These are phyloP conservation scores for Todiramphus chloris DNA, from an alignment of 2,113 vertebrate species.

Conservation along the genomic window DNA sequence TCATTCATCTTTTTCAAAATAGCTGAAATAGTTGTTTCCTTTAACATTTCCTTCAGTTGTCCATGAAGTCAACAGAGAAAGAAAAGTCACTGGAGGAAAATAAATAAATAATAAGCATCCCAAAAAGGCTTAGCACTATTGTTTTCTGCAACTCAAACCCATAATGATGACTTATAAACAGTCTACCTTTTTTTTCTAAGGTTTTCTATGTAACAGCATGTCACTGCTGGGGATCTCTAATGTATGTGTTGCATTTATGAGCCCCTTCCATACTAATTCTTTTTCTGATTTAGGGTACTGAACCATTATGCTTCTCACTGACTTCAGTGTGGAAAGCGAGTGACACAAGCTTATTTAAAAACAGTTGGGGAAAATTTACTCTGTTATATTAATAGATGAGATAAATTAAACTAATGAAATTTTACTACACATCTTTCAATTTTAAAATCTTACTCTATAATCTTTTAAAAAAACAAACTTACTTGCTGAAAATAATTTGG, in stretches of 20 bases:
- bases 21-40: background rate
- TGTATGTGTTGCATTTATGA: background rate
- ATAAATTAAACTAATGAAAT: background rate
- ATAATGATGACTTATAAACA: background rate
- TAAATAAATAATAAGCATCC: background rate
- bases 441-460: background rate
- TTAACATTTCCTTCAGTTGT: background rate
- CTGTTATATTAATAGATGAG: background rate
- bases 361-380: background rate
- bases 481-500: background rate
- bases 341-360: background rate
- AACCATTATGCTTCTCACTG: background rate
- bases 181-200: background rate
- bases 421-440: background rate
- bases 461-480: background rate
- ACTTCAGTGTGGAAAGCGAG: background rate
- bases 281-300: background rate
- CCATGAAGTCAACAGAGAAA: background rate
- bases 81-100: background rate
- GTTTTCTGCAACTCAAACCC: background rate
- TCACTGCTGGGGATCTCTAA: background rate
- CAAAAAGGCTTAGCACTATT: background rate
- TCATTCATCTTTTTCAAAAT: background rate
- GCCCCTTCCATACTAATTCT: background rate
- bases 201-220: background rate